phyloP scores from a whole-genome alignment of 2,888 invertebrate genomes.

The Ceramica pisi region DNA sequence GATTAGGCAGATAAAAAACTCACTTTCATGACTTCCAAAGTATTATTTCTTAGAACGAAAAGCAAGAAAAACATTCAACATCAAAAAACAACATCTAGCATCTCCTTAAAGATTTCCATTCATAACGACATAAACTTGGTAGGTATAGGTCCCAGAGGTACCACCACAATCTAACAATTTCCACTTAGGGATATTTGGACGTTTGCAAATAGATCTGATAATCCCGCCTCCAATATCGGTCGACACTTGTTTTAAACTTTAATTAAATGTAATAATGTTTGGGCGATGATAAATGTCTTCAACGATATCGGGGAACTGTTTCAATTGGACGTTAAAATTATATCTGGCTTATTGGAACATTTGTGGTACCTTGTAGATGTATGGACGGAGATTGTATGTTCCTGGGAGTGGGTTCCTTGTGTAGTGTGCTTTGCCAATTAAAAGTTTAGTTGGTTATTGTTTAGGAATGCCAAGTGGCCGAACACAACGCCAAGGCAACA shows the following conservation, averaged over 20 bases:
- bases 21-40: neutral
- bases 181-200: slow-evolving; percentile 64
- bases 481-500: no score
- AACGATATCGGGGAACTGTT: slow-evolving; percentile 69
- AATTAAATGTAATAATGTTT: slow-evolving; percentile 78
- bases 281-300: slow-evolving; percentile 75
- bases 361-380: slow-evolving; percentile 34
- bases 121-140: slow-evolving; percentile 14
- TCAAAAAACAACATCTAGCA: neutral
- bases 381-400: slow-evolving; percentile 9
- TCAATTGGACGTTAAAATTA: slow-evolving; percentile 70
- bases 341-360: slow-evolving; percentile 63
- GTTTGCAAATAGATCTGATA: slow-evolving; percentile 70
- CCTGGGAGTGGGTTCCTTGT: neutral
- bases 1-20: neutral
- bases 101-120: slow-evolving; percentile 13
- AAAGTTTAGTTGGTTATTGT: no score
- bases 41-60: slow-evolving; percentile 4
- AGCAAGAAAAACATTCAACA: neutral
- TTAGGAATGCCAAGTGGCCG: no score
- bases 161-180: slow-evolving; percentile 49
- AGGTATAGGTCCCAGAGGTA: neutral
- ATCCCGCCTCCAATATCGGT: slow-evolving; percentile 67
- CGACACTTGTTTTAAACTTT: slow-evolving; percentile 77
- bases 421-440: neutral